Evolutionary conservation across 2,797 vertebrate genomes (phyloP).

Genomic region (Phoebastria nigripes): DNA sequence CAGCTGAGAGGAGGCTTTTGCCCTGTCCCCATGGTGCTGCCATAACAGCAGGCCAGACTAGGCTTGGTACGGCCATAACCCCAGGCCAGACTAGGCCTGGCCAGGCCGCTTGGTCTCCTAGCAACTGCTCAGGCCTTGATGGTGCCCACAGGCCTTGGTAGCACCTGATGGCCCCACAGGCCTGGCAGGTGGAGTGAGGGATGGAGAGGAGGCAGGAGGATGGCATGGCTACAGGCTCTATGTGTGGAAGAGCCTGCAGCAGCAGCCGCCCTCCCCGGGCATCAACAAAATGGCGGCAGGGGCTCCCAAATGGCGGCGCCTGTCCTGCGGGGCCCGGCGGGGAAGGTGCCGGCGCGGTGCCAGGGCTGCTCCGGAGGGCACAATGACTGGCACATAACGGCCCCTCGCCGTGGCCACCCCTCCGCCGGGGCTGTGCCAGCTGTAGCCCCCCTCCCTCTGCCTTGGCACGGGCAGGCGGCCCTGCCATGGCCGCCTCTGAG

Average conservation of each 20-base stretch:
- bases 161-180: rapidly evolving
- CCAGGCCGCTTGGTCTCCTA: rapidly evolving
- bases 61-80: rapidly evolving
- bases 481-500: slow-evolving; percentile 48
- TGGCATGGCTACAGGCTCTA: rapidly evolving
- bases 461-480: slow-evolving; percentile 55
- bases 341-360: background rate
- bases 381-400: slow-evolving; percentile 59
- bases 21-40: rapidly evolving
- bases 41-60: rapidly evolving
- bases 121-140: rapidly evolving
- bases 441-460: slow-evolving; percentile 22
- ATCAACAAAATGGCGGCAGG: slow-evolving; percentile 35
- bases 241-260: rapidly evolving
- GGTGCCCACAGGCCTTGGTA: rapidly evolving
- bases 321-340: background rate
- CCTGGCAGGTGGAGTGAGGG: rapidly evolving
- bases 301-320: slow-evolving; percentile 42
- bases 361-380: slow-evolving; percentile 19
- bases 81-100: rapidly evolving
- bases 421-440: slow-evolving; percentile 44
- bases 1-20: background rate
- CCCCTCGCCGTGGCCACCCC: background rate
- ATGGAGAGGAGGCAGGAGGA: rapidly evolving
- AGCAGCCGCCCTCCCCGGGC: background rate